Evolutionary conservation across 2,888 invertebrate species (phyloP).

Genomic region (Euplagia quadripunctaria): DNA sequence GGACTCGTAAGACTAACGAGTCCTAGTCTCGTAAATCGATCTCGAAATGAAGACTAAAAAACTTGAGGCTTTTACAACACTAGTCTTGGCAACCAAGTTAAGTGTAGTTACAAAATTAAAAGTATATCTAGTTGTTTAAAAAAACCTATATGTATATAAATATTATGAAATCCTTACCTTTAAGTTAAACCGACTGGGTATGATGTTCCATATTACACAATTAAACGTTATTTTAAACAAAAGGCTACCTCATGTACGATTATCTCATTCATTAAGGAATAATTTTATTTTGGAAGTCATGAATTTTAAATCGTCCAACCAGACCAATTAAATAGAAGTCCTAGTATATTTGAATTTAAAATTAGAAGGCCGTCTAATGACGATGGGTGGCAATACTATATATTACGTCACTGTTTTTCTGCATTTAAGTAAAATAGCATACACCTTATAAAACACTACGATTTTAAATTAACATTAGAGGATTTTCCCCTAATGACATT

Average conservation of each 20-base stretch:
- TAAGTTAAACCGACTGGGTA: neutral
- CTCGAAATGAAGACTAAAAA: too few species aligned
- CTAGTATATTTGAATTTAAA: conserved; percentile 15
- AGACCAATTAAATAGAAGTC: conserved; percentile 17
- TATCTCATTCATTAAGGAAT: neutral
- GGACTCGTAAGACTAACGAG: too few species aligned
- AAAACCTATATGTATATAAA: too few species aligned
- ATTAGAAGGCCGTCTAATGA: conserved; percentile 12
- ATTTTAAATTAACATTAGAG: neutral
- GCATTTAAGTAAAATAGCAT: neutral
- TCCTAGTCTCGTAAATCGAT: too few species aligned
- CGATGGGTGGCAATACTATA: conserved; percentile 5
- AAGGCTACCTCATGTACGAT: neutral
- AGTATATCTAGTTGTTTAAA: too few species aligned
- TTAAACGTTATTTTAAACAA: neutral
- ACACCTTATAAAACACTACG: neutral
- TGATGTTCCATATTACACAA: neutral
- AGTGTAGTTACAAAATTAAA: too few species aligned
- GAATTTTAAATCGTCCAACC: conserved; percentile 12
- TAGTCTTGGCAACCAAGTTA: too few species aligned
- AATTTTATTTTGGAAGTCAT: conserved; percentile 13
- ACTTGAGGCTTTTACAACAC: too few species aligned
- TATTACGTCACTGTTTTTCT: neutral
- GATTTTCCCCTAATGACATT: too few species aligned
- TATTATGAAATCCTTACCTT: neutral